Evolutionary conservation across 2,888 invertebrate species (phyloP).

Genomic region (Drosophila kokeensis): DNA sequence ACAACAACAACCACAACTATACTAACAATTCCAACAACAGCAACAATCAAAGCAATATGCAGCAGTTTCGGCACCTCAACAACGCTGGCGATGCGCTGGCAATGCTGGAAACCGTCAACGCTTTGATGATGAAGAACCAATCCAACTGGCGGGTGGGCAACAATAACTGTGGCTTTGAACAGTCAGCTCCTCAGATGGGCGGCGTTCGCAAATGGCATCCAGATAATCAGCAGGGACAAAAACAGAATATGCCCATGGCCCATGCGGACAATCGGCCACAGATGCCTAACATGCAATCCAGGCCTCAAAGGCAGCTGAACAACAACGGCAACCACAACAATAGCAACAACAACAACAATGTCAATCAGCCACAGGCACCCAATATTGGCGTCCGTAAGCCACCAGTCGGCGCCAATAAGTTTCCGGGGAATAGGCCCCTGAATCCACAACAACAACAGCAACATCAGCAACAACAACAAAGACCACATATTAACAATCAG

Average conservation of each 20-base stretch:
- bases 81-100: constrained; percentile 18
- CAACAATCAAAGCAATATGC: constrained; percentile 17
- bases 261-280: constrained; percentile 19
- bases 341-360: constrained; percentile 8
- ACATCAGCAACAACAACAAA: constrained; percentile 12
- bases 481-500: constrained; percentile 10
- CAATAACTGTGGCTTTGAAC: constrained; percentile 26
- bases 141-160: constrained; percentile 50
- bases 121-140: constrained; percentile 24
- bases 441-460: constrained; percentile 19
- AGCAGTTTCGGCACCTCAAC: constrained; percentile 31
- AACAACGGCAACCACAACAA: constrained; percentile 4
- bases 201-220: constrained; percentile 25
- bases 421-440: constrained; percentile 26
- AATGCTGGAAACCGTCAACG: constrained; percentile 41
- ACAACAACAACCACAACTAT: constrained; percentile 23
- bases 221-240: background rate
- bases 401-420: background rate
- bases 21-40: constrained; percentile 15
- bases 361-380: constrained; percentile 11
- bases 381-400: constrained; percentile 19
- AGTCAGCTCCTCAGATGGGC: constrained; percentile 2
- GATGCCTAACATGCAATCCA: constrained; percentile 6
- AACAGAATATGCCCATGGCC: background rate
- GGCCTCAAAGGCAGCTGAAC: constrained; percentile 8